phyloP scores from a whole-genome alignment of 1,140 invertebrate species.

The Conopomorpha cramerella region DNA sequence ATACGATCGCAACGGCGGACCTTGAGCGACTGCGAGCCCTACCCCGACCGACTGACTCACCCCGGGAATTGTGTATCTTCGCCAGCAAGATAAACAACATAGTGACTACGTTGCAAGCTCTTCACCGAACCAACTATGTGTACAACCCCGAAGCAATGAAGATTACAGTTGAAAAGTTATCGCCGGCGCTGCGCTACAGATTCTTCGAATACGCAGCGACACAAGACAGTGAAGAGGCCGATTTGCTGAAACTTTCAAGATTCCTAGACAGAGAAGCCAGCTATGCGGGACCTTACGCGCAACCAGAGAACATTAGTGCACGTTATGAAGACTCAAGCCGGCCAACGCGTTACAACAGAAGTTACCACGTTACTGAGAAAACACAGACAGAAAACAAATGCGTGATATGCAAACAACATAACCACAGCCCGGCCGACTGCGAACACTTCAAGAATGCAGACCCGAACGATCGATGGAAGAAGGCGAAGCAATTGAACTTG shows the following conservation, averaged over 20 bases:
- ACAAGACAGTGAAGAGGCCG: background rate
- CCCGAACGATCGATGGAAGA: background rate
- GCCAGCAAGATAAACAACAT: background rate
- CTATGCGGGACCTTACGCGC: background rate
- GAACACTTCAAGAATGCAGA: background rate
- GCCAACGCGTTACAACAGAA: background rate
- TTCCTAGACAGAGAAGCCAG: too few species aligned
- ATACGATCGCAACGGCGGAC: background rate
- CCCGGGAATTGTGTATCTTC: background rate
- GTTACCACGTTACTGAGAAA: background rate
- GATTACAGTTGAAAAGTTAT: background rate
- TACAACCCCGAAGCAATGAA: background rate
- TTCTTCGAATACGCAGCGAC: background rate
- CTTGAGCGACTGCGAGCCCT: background rate
- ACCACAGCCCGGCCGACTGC: background rate
- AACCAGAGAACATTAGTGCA: background rate
- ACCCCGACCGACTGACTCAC: background rate
- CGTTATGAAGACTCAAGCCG: background rate
- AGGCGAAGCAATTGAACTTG: background rate
- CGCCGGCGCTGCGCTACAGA: background rate
- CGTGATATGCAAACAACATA: background rate
- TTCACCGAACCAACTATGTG: background rate
- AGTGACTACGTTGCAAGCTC: background rate
- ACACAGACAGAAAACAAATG: background rate
- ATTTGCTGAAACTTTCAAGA: background rate